Evolutionary conservation across 1,140 invertebrate genomes (phyloP).

Genomic region (Oncopodura yosiiana): DNA sequence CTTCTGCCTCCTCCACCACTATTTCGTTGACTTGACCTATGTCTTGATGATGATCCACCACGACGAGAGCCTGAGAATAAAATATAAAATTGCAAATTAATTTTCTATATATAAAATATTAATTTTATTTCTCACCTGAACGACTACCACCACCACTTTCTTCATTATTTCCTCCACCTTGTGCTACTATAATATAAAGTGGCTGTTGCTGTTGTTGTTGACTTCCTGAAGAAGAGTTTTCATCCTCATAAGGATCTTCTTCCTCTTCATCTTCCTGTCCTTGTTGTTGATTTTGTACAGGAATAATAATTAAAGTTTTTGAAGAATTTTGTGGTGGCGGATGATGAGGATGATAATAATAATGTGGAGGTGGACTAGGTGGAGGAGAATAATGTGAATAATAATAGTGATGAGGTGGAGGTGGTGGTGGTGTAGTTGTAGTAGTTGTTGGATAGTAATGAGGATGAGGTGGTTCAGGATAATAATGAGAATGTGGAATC

Average conservation of each 20-base stretch:
- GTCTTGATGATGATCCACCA: neutral
- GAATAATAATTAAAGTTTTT: neutral
- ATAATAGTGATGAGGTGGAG: neutral
- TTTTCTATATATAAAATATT: no score
- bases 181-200: no score
- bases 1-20: neutral
- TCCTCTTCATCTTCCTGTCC: neutral
- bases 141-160: no score
- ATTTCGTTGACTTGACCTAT: neutral
- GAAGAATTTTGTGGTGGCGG: conserved; percentile 1
- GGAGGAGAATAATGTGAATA: conserved; percentile 3
- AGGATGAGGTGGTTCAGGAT: no score
- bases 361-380: neutral
- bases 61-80: neutral
- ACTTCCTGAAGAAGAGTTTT: neutral
- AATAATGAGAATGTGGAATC: no score
- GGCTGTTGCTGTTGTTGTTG: neutral
- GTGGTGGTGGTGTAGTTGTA: no score
- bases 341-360: neutral
- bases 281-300: neutral
- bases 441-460: no score
- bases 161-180: no score
- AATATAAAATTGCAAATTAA: no score
- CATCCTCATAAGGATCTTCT: neutral
- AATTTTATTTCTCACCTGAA: no score